Percentiles rank a stretch among this genome's conserved stretches.
These are phyloP conservation scores for Invenusta paracnida DNA, from an alignment of 2,888 invertebrate genomes.

Conservation along the genomic window DNA sequence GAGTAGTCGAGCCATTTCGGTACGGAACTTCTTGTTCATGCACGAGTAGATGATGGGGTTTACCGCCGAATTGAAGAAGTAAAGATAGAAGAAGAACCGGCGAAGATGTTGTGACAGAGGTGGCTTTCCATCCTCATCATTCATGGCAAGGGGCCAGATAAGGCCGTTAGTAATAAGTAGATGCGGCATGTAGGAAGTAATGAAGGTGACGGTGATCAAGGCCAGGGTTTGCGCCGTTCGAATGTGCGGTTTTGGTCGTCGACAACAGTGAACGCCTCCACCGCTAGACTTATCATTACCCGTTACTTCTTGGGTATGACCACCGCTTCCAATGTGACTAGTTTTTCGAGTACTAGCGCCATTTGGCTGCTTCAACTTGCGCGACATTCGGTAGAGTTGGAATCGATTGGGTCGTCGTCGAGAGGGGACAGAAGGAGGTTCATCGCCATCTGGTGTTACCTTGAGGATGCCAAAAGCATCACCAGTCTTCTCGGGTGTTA, in stretches of 20 bases:
- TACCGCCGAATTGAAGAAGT: slow-evolving; percentile 52
- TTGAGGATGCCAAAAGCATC: neutral
- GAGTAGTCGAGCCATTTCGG: neutral
- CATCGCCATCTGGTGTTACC: neutral
- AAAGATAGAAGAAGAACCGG: slow-evolving; percentile 49
- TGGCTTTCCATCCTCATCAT: neutral
- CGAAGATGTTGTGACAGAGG: slow-evolving; percentile 31
- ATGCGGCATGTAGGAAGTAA: slow-evolving; percentile 51
- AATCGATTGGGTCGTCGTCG: neutral
- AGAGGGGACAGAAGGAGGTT: neutral
- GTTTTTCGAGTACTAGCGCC: too few relatives aligned
- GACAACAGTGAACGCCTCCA: too few relatives aligned
- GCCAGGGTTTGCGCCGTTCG: slow-evolving; percentile 52
- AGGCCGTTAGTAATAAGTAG: slow-evolving; percentile 47
- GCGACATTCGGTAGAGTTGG: neutral
- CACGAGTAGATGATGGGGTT: slow-evolving; percentile 54
- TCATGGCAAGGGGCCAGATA: slow-evolving; percentile 17
- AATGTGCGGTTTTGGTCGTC: slow-evolving; percentile 36
- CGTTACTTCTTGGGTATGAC: too few relatives aligned
- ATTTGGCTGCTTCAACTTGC: too few relatives aligned
- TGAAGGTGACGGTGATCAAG: slow-evolving; percentile 51
- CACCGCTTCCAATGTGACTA: neutral
- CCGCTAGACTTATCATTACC: too few relatives aligned
- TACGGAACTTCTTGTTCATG: slow-evolving; percentile 47
- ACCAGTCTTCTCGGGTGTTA: neutral